Evolutionary conservation across 2,888 invertebrate genomes (phyloP).

Genomic region (Caenorhabditis doughertyi): DNA sequence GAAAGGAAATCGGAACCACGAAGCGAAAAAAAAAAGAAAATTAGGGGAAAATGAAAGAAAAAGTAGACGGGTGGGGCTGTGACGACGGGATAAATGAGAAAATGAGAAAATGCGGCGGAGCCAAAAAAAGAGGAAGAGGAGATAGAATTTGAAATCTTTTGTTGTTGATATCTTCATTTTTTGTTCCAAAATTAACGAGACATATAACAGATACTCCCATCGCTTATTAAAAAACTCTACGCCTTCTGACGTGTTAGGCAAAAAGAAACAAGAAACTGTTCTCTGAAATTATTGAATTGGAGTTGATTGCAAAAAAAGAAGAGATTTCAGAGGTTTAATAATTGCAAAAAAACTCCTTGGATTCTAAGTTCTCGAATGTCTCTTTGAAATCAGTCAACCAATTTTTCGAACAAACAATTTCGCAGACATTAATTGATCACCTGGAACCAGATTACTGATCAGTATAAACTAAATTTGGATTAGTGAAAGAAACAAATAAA

Average conservation of each 20-base stretch:
- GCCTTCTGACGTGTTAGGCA: neutral
- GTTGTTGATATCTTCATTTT: neutral
- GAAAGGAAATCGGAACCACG: neutral
- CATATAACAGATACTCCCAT: neutral
- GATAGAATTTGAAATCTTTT: neutral
- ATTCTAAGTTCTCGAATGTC: too few relatives aligned
- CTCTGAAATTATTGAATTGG: too few relatives aligned
- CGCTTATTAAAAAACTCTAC: neutral
- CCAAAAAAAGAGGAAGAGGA: conserved; percentile 2
- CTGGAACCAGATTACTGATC: neutral
- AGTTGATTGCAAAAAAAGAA: too few relatives aligned
- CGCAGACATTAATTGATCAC: neutral
- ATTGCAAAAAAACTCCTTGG: too few relatives aligned
- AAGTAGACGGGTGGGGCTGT: neutral
- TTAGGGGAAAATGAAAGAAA: conserved; percentile 10
- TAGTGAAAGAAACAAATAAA: neutral
- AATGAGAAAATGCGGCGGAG: neutral
- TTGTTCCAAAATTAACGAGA: conserved; percentile 5
- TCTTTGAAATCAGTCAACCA: too few relatives aligned
- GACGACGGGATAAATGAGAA: conserved; percentile 13
- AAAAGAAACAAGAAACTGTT: neutral
- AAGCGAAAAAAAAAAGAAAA: neutral
- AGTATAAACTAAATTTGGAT: neutral
- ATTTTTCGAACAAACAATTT: neutral
- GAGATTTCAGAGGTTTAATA: too few relatives aligned